A percentile compares a stretch with the other conserved stretches of the same genome.
Evolutionary conservation across 2,797 vertebrate species (phyloP).

Genomic region (Chrosomus eos): DNA sequence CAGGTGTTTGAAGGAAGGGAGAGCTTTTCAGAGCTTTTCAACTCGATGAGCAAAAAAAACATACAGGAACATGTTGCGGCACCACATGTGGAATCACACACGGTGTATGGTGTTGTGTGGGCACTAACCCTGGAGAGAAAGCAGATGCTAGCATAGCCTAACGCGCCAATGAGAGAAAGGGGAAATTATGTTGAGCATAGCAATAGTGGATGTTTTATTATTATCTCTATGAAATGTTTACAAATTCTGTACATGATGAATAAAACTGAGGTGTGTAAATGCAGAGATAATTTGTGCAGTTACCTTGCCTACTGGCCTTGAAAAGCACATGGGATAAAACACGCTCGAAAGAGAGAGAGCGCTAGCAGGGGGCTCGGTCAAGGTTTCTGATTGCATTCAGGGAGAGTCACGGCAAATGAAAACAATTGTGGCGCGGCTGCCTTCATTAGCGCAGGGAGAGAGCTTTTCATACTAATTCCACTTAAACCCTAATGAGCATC

Average conservation of each 20-base stretch:
- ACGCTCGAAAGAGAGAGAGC: background rate
- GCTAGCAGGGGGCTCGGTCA: slow-evolving; percentile 10
- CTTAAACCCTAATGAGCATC: slow-evolving; percentile 54
- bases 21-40: slow-evolving; percentile 1
- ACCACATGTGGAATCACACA: slow-evolving; percentile 31
- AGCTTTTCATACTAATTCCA: slow-evolving; percentile 54
- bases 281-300: slow-evolving; percentile 29
- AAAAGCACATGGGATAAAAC: slow-evolving; percentile 30
- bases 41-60: background rate
- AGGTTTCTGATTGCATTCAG: slow-evolving; percentile 52
- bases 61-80: slow-evolving; percentile 9
- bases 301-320: slow-evolving; percentile 47
- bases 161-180: background rate
- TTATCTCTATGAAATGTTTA: background rate
- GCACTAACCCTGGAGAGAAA: slow-evolving; percentile 11
- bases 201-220: slow-evolving; percentile 1
- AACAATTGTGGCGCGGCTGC: slow-evolving; percentile 37
- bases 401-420: slow-evolving; percentile 45
- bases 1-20: slow-evolving; percentile 25
- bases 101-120: background rate
- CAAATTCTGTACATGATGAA: slow-evolving; percentile 14
- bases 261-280: background rate
- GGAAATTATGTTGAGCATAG: background rate
- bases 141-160: slow-evolving; percentile 15
- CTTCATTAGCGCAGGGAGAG: slow-evolving; percentile 45